phyloP scores from a whole-genome alignment of 2,113 vertebrate genomes.

The Odontesthes bonariensis region DNA sequence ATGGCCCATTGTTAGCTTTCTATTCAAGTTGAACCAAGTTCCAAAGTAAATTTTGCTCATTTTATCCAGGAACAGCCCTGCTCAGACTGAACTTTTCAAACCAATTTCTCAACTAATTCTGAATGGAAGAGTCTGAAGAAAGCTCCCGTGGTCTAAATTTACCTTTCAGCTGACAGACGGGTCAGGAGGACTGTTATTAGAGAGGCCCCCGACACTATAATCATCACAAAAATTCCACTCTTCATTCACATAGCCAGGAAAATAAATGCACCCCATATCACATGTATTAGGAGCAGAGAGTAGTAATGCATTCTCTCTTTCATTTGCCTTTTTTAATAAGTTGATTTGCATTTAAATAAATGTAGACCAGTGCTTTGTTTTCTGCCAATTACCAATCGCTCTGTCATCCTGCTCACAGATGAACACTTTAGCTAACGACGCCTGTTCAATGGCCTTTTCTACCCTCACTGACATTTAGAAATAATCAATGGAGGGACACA shows the following conservation, averaged over 20 bases:
- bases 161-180: constrained; percentile 26
- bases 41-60: constrained; percentile 2
- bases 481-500: constrained; percentile 42
- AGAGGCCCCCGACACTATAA: constrained; percentile 16
- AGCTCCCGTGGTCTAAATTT: neutral
- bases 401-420: constrained; percentile 12
- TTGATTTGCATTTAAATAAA: constrained; percentile 53
- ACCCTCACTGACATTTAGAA: constrained; percentile 49
- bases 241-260: constrained; percentile 19
- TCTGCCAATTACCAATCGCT: constrained; percentile 28
- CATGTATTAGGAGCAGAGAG: neutral
- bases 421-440: constrained; percentile 29
- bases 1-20: neutral
- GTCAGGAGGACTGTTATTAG: constrained; percentile 39
- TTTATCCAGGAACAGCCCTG: neutral
- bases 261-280: constrained; percentile 12
- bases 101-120: neutral
- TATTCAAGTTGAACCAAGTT: neutral
- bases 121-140: constrained; percentile 4
- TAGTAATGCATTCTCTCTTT: constrained; percentile 16
- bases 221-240: constrained; percentile 17
- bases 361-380: constrained; percentile 36
- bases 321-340: constrained; percentile 43
- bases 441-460: constrained; percentile 26
- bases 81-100: constrained; percentile 2